Conservation (phyloP, 2,888 invertebrate species). For the Parnassius apollo region DNA sequence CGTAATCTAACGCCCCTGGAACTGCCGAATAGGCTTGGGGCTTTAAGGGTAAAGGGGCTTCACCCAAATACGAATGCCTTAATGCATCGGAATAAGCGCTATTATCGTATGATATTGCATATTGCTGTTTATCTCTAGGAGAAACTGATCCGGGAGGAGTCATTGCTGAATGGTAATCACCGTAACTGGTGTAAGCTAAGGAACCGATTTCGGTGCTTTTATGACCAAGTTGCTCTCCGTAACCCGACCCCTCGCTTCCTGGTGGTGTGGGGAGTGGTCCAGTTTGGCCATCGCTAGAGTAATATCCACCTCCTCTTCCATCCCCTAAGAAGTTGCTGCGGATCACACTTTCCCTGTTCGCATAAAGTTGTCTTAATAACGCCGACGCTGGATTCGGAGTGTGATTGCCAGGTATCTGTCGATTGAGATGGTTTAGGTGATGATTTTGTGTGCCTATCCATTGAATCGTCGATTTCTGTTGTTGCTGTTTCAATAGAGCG, state of each 20-base stretch:
- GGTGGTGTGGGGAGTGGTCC: conserved; percentile 94
- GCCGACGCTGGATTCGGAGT: conserved; percentile 92
- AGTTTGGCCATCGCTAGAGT: conserved; percentile 82
- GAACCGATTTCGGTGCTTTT: conserved; percentile 82
- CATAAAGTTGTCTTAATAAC: conserved; percentile 93
- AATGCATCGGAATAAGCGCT: conserved; percentile 85
- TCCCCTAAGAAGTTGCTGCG: conserved; percentile 87
- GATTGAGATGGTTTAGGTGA: conserved; percentile 81
- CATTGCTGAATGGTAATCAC: conserved; percentile 96
- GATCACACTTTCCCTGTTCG: conserved; percentile 96
- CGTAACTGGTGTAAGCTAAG: conserved; percentile 81
- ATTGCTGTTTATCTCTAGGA: conserved; percentile 91
- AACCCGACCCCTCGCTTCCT: conserved; percentile 90
- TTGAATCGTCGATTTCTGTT: conserved; percentile 90
- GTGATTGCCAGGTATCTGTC: conserved; percentile 80
- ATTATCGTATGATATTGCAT: conserved; percentile 74
- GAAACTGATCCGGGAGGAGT: conserved; percentile 98
- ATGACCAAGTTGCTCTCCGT: conserved; percentile 83
- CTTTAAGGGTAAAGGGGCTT: conserved; percentile 87
- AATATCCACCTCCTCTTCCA: conserved; percentile 72
- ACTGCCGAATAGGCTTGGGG: conserved; percentile 93
- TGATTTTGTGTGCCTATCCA: conserved; percentile 94
- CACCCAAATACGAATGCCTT: conserved; percentile 77
- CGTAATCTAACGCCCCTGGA: conserved; percentile 84
- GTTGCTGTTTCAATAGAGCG: conserved; percentile 89